phyloP scores from a whole-genome alignment of 2,113 vertebrate genomes.

The Salminus brasiliensis region DNA sequence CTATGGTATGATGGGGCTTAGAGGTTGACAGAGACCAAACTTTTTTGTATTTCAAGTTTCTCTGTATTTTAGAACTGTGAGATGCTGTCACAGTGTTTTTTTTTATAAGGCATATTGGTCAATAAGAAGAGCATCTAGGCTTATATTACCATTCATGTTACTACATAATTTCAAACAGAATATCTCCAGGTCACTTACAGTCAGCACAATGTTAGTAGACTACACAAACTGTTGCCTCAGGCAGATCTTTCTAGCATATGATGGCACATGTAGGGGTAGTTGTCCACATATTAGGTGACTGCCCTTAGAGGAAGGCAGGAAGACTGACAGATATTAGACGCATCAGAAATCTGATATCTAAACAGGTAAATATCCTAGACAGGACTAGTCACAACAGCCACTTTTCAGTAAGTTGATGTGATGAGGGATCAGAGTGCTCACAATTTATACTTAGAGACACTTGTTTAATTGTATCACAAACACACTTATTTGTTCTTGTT shows the following conservation, averaged over 20 bases:
- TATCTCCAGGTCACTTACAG: background rate
- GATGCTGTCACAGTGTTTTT: background rate
- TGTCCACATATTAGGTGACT: background rate
- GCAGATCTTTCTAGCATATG: background rate
- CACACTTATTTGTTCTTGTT: too few relatives aligned
- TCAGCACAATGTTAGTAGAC: background rate
- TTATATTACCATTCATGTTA: background rate
- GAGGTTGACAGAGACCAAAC: conserved; percentile 12
- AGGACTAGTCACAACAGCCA: too few relatives aligned
- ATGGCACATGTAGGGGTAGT: background rate
- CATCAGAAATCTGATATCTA: too few relatives aligned
- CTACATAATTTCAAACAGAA: background rate
- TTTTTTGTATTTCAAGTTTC: background rate
- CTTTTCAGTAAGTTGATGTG: too few relatives aligned
- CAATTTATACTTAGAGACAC: too few relatives aligned
- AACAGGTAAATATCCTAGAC: too few relatives aligned
- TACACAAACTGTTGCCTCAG: background rate
- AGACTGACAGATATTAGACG: background rate
- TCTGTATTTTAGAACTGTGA: background rate
- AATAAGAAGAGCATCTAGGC: background rate
- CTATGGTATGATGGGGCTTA: conserved; percentile 2
- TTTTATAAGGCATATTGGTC: background rate
- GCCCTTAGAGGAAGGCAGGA: background rate
- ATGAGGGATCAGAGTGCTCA: too few relatives aligned
- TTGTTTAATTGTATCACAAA: too few relatives aligned